These are phyloP conservation scores for Drosophila mayri DNA, from an alignment of 1,140 invertebrate species.

Conservation along the genomic window DNA sequence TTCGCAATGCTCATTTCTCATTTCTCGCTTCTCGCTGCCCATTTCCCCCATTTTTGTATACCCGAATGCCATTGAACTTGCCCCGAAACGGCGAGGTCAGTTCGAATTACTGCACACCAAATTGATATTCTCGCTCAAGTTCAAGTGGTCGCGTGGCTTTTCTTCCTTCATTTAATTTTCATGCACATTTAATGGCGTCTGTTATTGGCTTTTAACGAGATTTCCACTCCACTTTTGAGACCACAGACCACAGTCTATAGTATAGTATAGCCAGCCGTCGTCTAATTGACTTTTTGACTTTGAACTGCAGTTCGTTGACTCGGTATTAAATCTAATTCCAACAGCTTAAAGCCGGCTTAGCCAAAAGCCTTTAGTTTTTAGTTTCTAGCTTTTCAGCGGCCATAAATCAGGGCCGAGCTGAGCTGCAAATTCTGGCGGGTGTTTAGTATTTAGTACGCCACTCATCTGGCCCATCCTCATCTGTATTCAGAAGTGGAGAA, in stretches of 20 bases:
- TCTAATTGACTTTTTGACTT: conserved; percentile 81
- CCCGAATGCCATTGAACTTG: conserved; percentile 74
- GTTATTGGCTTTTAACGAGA: conserved; percentile 83
- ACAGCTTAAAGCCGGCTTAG: conserved; percentile 28
- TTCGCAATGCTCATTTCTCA: neutral
- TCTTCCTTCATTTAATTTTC: conserved; percentile 75
- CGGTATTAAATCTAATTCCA: conserved; percentile 33
- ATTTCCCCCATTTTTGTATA: conserved; percentile 1
- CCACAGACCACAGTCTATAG: conserved; percentile 22
- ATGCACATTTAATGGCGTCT: conserved; percentile 81
- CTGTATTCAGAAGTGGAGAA: conserved; percentile 68
- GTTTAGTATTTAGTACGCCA: conserved; percentile 55
- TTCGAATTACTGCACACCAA: conserved; percentile 57
- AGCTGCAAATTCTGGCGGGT: conserved; percentile 46
- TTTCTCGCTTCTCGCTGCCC: neutral
- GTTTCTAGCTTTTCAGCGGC: conserved; percentile 2
- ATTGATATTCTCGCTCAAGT: conserved; percentile 66
- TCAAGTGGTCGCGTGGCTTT: conserved; percentile 75
- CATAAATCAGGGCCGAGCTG: conserved; percentile 58
- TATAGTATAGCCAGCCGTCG: conserved; percentile 31
- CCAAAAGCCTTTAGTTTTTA: conserved; percentile 1
- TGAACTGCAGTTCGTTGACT: conserved; percentile 73
- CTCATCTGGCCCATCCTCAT: conserved; percentile 53
- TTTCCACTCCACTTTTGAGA: conserved; percentile 63
- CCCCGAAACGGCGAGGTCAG: conserved; percentile 64